A percentile compares a stretch with the other conserved stretches of the same genome.
Evolutionary conservation across 2,888 invertebrate species (phyloP).

Genomic region (Drosophila conformis): DNA sequence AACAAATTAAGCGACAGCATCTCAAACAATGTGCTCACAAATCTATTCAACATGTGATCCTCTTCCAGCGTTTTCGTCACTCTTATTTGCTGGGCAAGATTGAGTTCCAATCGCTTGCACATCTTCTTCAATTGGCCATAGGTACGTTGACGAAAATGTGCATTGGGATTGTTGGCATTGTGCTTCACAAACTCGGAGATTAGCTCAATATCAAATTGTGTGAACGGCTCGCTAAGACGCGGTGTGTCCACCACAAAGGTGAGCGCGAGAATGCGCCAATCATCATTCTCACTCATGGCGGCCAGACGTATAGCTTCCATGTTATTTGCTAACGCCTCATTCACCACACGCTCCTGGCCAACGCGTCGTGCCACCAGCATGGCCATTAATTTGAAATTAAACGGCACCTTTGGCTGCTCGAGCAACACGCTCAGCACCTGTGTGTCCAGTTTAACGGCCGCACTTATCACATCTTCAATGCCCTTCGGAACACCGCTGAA

Average conservation of each 20-base stretch:
- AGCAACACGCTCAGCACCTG: neutral
- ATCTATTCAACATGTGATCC: slow-evolving; percentile 83
- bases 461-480: slow-evolving; percentile 2
- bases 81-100: slow-evolving; percentile 73
- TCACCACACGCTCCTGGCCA: neutral
- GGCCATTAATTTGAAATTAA: slow-evolving; percentile 2
- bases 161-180: slow-evolving; percentile 1
- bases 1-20: slow-evolving; percentile 87
- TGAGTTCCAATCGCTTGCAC: slow-evolving; percentile 84
- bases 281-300: slow-evolving; percentile 85
- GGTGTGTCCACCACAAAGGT: slow-evolving; percentile 90
- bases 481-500: slow-evolving; percentile 4
- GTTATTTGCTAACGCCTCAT: neutral
- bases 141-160: neutral
- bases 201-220: neutral
- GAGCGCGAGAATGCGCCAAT: slow-evolving; percentile 86
- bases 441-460: slow-evolving; percentile 3
- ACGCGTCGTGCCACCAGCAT: slow-evolving; percentile 83
- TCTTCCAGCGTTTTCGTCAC: slow-evolving; percentile 17
- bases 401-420: neutral
- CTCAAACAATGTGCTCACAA: slow-evolving; percentile 85
- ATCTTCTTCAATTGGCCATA: neutral
- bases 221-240: slow-evolving; percentile 87
- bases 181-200: neutral
- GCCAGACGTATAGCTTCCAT: slow-evolving; percentile 84